Percentiles rank a stretch among this genome's conserved stretches.
phyloP scores from a whole-genome alignment of 53 echinoderm and acorn worm genomes.

The Holothuria scabra region DNA sequence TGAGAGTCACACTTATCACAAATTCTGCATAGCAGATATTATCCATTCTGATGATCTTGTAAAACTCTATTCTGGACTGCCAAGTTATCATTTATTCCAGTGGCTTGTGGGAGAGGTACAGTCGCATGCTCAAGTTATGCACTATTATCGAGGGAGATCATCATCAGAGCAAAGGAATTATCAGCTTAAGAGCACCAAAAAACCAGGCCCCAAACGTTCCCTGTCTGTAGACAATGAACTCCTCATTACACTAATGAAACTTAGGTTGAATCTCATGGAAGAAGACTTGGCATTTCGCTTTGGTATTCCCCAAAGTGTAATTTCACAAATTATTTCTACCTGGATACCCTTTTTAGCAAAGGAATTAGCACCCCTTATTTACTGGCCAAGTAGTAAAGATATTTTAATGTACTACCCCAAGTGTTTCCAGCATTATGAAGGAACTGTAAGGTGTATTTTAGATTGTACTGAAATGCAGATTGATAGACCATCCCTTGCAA shows the following conservation, averaged over 20 bases:
- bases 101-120: slow-evolving; percentile 58
- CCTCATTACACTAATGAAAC: slow-evolving; percentile 66
- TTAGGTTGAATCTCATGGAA: slow-evolving; percentile 57
- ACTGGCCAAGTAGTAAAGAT: slow-evolving; percentile 62
- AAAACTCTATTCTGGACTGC: slow-evolving; percentile 55
- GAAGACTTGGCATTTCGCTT: slow-evolving; percentile 66
- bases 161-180: slow-evolving; percentile 41
- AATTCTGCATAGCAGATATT: slow-evolving; percentile 13
- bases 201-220: slow-evolving; percentile 55
- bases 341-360: slow-evolving; percentile 50
- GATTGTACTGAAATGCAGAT: slow-evolving; percentile 78
- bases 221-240: slow-evolving; percentile 63
- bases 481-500: slow-evolving; percentile 61
- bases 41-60: slow-evolving; percentile 54
- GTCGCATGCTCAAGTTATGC: slow-evolving; percentile 51
- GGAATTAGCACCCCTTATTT: slow-evolving; percentile 35
- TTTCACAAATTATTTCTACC: slow-evolving; percentile 66
- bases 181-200: slow-evolving; percentile 51
- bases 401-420: slow-evolving; percentile 56
- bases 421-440: slow-evolving; percentile 65
- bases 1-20: not conserved
- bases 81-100: slow-evolving; percentile 47
- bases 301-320: slow-evolving; percentile 53
- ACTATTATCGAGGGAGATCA: slow-evolving; percentile 60
- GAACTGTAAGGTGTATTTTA: slow-evolving; percentile 63